Conservation (phyloP, 2,888 invertebrate genomes). For the Hirtodrosophila trivittata region DNA sequence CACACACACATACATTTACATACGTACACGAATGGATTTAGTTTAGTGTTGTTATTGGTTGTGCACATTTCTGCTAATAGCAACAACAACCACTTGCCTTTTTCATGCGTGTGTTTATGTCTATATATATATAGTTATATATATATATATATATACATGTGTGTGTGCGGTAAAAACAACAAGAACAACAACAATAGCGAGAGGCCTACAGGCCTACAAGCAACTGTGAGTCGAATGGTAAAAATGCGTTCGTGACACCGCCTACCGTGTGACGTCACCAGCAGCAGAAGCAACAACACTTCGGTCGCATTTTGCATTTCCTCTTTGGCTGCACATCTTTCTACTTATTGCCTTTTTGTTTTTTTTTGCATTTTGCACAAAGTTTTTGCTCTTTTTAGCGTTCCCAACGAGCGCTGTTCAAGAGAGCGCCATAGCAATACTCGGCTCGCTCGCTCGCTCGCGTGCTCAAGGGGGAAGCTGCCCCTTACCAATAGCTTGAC, state of each 20-base stretch:
- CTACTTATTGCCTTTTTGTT: conserved; percentile 44
- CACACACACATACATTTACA: conserved; percentile 26
- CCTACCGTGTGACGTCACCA: conserved; percentile 75
- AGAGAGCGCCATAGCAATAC: conserved; percentile 49
- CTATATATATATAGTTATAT: background rate
- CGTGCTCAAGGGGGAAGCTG: conserved; percentile 6
- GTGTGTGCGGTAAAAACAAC: conserved; percentile 22
- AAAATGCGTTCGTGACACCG: conserved; percentile 79
- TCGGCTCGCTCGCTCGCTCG: conserved; percentile 27
- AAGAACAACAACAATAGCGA: conserved; percentile 23
- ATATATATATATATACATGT: no score
- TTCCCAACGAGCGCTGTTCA: conserved; percentile 55
- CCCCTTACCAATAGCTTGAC: conserved; percentile 33
- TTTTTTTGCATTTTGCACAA: conserved; percentile 30
- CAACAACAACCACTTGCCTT: conserved; percentile 39
- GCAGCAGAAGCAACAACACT: conserved; percentile 33
- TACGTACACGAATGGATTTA: conserved; percentile 39
- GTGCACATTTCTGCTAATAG: conserved; percentile 62
- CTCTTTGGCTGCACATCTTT: conserved; percentile 61
- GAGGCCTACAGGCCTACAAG: conserved; percentile 41
- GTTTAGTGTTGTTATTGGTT: conserved; percentile 76
- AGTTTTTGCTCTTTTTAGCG: conserved; percentile 55
- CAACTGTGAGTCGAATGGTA: conserved; percentile 54
- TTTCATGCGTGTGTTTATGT: conserved; percentile 11
- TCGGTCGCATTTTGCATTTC: conserved; percentile 66